These are phyloP conservation scores for Rhinichthys klamathensis DNA, from an alignment of 2,113 vertebrate species.

Conservation along the genomic window DNA sequence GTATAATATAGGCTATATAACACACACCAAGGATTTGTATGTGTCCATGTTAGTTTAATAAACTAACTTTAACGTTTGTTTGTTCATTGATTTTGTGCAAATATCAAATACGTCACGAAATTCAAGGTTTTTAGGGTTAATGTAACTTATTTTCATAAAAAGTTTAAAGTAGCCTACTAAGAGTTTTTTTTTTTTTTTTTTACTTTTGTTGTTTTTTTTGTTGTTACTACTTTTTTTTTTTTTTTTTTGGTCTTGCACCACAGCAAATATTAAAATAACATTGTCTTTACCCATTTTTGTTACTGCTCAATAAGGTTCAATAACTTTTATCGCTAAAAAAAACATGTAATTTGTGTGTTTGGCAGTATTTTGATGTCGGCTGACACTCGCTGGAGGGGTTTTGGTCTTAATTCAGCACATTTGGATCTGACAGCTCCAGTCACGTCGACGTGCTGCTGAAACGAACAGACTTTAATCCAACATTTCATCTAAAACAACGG, in stretches of 20 bases:
- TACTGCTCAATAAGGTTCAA: neutral
- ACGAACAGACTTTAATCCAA: neutral
- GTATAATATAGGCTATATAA: no score
- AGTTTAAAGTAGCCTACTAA: neutral
- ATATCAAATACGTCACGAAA: neutral
- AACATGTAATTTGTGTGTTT: neutral
- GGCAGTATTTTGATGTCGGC: neutral
- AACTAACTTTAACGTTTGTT: neutral
- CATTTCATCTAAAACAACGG: neutral
- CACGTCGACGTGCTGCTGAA: neutral
- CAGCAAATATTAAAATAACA: neutral
- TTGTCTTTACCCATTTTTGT: neutral
- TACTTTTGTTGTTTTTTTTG: no score
- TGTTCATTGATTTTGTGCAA: neutral
- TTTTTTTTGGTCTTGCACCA: neutral
- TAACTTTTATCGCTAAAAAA: neutral
- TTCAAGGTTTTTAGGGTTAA: no score
- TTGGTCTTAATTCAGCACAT: neutral
- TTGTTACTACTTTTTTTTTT: no score
- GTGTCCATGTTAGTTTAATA: neutral
- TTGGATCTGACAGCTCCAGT: constrained; percentile 1
- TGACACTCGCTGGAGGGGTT: neutral
- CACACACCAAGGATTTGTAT: no score
- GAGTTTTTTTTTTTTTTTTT: neutral
- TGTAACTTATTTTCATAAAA: neutral